These are phyloP conservation scores for Lophius piscatorius DNA, from an alignment of 2,113 vertebrate genomes.

Conservation along the genomic window DNA sequence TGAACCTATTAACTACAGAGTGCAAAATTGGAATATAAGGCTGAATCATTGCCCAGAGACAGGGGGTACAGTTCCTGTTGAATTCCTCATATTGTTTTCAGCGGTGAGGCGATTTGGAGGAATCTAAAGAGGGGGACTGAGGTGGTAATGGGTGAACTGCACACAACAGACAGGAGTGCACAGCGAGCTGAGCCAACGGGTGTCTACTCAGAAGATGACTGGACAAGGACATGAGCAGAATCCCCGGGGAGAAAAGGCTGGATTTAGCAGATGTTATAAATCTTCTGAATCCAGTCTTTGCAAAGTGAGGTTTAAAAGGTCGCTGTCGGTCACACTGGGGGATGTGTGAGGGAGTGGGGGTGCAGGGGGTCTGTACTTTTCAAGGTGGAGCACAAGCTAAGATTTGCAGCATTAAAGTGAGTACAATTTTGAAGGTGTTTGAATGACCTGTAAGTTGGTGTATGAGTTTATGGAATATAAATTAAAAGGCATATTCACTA, in stretches of 20 bases:
- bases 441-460: not conserved
- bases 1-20: conserved; percentile 71
- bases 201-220: conserved; percentile 40
- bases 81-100: conserved; percentile 60
- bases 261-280: conserved; percentile 69
- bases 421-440: not conserved
- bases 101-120: conserved; percentile 51
- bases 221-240: conserved; percentile 54
- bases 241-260: conserved; percentile 60
- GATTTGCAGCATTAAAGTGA: conserved; percentile 7
- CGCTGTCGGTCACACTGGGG: conserved; percentile 37
- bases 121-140: conserved; percentile 35
- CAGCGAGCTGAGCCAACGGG: conserved; percentile 34
- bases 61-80: conserved; percentile 47
- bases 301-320: conserved; percentile 59
- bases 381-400: conserved; percentile 5
- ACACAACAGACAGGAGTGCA: conserved; percentile 6
- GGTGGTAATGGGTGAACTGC: conserved; percentile 39
- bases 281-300: conserved; percentile 46
- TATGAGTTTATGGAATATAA: not conserved
- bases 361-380: conserved; percentile 32
- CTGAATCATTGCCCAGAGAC: conserved; percentile 54
- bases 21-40: conserved; percentile 62
- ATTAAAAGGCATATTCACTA: not conserved
- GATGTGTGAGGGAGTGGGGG: conserved; percentile 25